phyloP scores from a whole-genome alignment of 2,113 vertebrate genomes.

The Dolichallabes microphthalmus region DNA sequence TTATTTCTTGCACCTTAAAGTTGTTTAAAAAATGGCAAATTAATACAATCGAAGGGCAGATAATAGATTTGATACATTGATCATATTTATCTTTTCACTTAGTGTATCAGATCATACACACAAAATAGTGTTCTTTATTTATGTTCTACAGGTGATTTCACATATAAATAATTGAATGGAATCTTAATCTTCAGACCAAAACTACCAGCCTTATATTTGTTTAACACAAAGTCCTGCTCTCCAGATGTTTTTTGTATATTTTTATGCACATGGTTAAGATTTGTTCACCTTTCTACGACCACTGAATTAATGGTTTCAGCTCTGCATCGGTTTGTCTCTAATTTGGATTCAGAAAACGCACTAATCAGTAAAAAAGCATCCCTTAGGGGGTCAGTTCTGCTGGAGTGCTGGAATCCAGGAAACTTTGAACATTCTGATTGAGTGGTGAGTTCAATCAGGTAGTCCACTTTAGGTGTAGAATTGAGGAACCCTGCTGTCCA shows the following conservation, averaged over 20 bases:
- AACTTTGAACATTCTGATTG: constrained; percentile 13
- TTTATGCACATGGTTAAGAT: not conserved
- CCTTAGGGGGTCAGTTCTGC: not conserved
- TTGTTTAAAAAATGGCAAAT: not conserved
- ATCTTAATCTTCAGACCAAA: not conserved
- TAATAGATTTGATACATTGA: not conserved
- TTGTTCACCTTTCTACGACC: not conserved
- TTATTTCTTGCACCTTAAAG: not conserved
- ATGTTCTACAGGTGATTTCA: not conserved
- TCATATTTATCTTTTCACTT: not conserved
- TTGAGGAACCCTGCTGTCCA: not conserved
- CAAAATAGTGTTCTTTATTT: not conserved
- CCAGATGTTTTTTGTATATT: not conserved
- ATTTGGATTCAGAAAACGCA: not conserved
- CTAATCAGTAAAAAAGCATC: constrained; percentile 10
- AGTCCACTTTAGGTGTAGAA: not conserved
- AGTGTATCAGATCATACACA: not conserved
- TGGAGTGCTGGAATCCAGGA: not conserved
- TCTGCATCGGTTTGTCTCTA: not conserved
- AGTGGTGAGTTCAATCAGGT: constrained; percentile 18
- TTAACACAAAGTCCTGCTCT: not conserved
- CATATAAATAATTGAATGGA: not conserved
- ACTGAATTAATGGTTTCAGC: not conserved
- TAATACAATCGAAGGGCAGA: not conserved
- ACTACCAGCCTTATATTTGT: not conserved